Evolutionary conservation across 1,140 invertebrate species (phyloP), one percentile per base, ranked within the genome.

Genomic region (Tribolium castaneum): DNA sequence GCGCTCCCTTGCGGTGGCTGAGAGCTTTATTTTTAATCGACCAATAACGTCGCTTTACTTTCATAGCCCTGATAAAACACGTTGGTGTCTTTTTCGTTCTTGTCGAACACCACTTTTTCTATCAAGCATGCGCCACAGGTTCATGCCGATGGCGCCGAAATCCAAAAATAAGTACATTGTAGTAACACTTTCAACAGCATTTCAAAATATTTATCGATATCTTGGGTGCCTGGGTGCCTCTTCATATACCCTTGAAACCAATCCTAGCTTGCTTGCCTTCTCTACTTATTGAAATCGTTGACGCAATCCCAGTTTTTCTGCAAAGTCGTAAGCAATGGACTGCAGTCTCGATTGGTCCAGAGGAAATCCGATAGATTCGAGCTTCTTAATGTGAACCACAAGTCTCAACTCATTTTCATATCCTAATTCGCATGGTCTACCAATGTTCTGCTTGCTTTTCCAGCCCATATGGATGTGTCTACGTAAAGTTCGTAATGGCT

Each of bases 351-450:
- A 14, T 62, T 54, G 19, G 25, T 56, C 25, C 9, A 80, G 83
- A n/a, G 82, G 81, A 80, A 86, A 82, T 62, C 54, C 74, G 3
- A 78, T 78, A 22, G 84, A 72, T 50, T 66, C 22, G 12, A 85
- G 78, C 39, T 81, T 83, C 49, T 80, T 30, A 59, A 86, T 85
- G 75, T 86, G n/a, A n/a, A n/a, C n/a, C 12, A 86, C 83, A n/a
- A 86, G 79, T 50, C 80, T 78, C 77, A 80, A 80, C 80, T 85
- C 82, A 80, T 85, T 84, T 73, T 82, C 75, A 76, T 77, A 74
- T 50, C 34, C 75, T 19, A 80, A 56, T 25, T 56, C 52, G 35
- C 75, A 56, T 74, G 66, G 70, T 70, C 77, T 80, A 62, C 70
- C 30, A 16, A 70, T 12, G 12, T 3, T 56, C 52, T 34, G 39